Base-by-base conservation (phyloP, 2,888 invertebrate genomes). In the Ennomos erosarius region DNA sequence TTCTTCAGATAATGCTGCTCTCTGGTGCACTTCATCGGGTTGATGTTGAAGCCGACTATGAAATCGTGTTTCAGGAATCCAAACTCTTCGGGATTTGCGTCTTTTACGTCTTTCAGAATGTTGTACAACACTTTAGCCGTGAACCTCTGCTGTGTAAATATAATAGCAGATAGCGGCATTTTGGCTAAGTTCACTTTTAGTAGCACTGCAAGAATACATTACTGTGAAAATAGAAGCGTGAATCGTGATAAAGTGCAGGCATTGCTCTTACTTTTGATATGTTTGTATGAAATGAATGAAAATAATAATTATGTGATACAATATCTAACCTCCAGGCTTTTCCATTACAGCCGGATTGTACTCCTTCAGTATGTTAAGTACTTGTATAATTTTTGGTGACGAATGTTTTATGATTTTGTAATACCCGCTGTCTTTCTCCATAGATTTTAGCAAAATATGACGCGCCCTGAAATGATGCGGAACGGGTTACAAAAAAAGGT, bases 51-150 rank as follows among this genome's bases (percentile, higher is more conserved):
- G 0, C 98, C 97, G 0, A 97, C 94, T 51, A 97, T 90, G 75
- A 95, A 98, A 70, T 96, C 95, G 0, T 96, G 94, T 60, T 93
- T 90, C 0, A 96, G 73, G 68, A 95, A 94, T 0, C 85, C 85
- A 64, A 94, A 94, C 10, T 93, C 84, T 4, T 62, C 47, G 0
- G 93, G 85, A 61, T 93, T 86, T 0, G 59, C 38, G 16, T 89
- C 70, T 9, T 84, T 87, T 0, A 93, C 93, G 0, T 90, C 84
- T 57, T 94, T 92, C 5, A 97, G 71, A 4, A 97, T 77, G 62
- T 96, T 95, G 76, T 93, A 96, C 0, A 98, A 73, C 8, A 96
- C 92, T 84, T 96, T 96, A 0, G 97, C 96, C 0, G 96, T 95
- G 68, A 96, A 95, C 47, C 97, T 90, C 67, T 95, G 92, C 70